A percentile compares a stretch with the other conserved stretches of the same genome.
These are phyloP conservation scores for Anguilla japonica DNA, from an alignment of 2,113 vertebrate genomes.

Conservation along the genomic window DNA sequence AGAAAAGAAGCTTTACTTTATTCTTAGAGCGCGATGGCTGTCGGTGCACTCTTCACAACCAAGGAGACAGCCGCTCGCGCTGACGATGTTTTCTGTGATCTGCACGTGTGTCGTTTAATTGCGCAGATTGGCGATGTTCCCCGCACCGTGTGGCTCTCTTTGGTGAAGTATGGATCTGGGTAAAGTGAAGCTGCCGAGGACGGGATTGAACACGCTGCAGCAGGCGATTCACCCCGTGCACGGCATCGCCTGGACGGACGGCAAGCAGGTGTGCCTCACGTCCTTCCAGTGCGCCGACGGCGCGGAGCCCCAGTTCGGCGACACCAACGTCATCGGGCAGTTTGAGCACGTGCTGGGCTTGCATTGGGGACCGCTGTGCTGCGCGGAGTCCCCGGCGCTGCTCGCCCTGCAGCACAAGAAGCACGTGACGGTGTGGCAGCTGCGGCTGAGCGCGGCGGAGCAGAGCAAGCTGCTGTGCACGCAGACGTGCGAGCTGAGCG, in stretches of 20 bases:
- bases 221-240: slow-evolving; percentile 89
- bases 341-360: slow-evolving; percentile 89
- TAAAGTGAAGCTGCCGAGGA: slow-evolving; percentile 86
- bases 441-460: slow-evolving; percentile 73
- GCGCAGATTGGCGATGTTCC: slow-evolving; percentile 33
- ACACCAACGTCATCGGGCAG: slow-evolving; percentile 85
- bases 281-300: slow-evolving; percentile 68
- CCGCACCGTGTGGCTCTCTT: slow-evolving; percentile 7
- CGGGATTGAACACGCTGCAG: slow-evolving; percentile 83
- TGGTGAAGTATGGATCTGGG: slow-evolving; percentile 84
- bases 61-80: neutral
- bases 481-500: slow-evolving; percentile 85
- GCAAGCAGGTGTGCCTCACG: slow-evolving; percentile 86
- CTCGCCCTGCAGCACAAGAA: slow-evolving; percentile 91
- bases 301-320: slow-evolving; percentile 79
- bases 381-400: slow-evolving; percentile 69
- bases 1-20: slow-evolving; percentile 60
- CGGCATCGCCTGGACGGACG: slow-evolving; percentile 94
- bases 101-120: neutral
- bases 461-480: slow-evolving; percentile 82
- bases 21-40: slow-evolving; percentile 56
- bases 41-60: slow-evolving; percentile 19
- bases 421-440: slow-evolving; percentile 84
- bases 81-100: neutral
- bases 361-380: slow-evolving; percentile 80